Evolutionary conservation across 23 tunicate species (phyloP).

Genomic region (Styela clava): DNA sequence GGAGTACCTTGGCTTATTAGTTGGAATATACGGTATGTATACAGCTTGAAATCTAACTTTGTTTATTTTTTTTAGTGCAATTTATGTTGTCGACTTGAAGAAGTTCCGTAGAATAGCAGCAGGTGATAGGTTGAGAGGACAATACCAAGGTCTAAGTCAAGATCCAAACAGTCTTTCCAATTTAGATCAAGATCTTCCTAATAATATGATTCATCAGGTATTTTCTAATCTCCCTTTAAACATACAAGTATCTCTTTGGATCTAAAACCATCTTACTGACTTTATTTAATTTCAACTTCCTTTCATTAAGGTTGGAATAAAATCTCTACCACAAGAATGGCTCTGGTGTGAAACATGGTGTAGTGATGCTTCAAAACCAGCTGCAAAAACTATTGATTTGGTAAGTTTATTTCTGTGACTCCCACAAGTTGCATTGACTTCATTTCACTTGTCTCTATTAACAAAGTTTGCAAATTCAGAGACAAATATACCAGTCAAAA

Average conservation of each 20-base stretch:
- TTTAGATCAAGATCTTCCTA: constrained; percentile 96
- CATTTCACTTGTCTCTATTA: too few relatives aligned
- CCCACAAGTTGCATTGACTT: too few relatives aligned
- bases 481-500: not conserved
- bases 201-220: constrained; percentile 98
- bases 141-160: constrained; percentile 97
- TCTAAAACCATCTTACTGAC: too few relatives aligned
- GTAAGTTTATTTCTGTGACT: too few relatives aligned
- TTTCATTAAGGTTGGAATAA: constrained; percentile 74
- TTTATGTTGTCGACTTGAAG: constrained; percentile 92
- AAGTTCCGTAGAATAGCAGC: constrained; percentile 93
- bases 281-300: not conserved
- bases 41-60: too few relatives aligned
- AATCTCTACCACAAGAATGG: constrained; percentile 98
- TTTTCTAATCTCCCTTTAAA: not conserved
- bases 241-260: too few relatives aligned
- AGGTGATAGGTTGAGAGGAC: constrained; percentile 94
- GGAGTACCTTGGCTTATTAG: too few relatives aligned
- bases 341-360: constrained; percentile 99
- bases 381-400: constrained; percentile 92
- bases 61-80: too few relatives aligned
- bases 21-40: too few relatives aligned
- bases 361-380: constrained; percentile 75
- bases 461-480: not conserved
- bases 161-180: constrained; percentile 98